Evolutionary conservation across 2,797 vertebrate species (phyloP).

Genomic region (Ciconia nigra): DNA sequence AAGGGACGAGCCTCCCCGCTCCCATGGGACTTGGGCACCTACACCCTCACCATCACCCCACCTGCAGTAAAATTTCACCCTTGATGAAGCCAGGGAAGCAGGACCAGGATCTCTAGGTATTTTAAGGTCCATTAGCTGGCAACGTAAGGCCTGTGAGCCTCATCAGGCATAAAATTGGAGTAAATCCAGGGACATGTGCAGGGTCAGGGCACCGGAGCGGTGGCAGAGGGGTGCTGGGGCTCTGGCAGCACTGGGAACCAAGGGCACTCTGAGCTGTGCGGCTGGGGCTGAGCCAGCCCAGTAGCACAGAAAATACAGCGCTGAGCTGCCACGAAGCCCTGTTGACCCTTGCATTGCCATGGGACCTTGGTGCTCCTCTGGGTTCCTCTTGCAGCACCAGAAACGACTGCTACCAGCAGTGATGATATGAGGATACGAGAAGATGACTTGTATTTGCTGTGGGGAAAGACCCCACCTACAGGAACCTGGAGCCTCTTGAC

Average conservation of each 20-base stretch:
- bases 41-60: neutral
- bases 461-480: rapidly evolving
- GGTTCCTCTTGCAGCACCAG: neutral
- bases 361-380: neutral
- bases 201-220: rapidly evolving
- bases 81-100: neutral
- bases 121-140: neutral
- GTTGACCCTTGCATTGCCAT: neutral
- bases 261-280: neutral
- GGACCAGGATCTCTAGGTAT: neutral
- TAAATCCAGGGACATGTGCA: neutral
- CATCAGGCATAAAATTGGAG: neutral
- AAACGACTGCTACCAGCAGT: rapidly evolving
- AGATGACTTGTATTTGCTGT: neutral
- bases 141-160: neutral
- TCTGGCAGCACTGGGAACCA: neutral
- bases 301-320: rapidly evolving
- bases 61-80: neutral
- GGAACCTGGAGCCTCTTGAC: neutral
- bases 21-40: neutral
- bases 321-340: neutral
- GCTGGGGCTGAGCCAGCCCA: neutral
- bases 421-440: rapidly evolving
- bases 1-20: neutral
- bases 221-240: neutral